Percentiles rank a stretch among this genome's conserved stretches.
phyloP scores from a whole-genome alignment of 1,140 invertebrate genomes.

The Penaeus vannamei region DNA sequence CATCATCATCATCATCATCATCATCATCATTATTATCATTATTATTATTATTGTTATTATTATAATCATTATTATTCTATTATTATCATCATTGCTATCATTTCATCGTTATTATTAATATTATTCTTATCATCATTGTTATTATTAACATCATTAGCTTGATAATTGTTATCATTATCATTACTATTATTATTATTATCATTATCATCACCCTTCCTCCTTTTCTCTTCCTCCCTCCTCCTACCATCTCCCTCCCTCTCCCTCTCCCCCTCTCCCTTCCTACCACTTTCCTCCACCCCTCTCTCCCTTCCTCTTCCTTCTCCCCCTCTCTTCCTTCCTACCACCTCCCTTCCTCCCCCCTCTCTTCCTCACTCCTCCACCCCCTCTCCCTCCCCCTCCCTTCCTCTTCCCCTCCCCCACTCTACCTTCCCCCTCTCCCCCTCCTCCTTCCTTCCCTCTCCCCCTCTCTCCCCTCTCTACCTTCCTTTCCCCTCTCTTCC shows the following conservation, averaged over 20 bases:
- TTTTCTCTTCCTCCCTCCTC: not conserved
- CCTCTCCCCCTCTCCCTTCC: not conserved
- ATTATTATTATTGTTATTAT: too few species aligned
- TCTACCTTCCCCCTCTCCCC: not conserved
- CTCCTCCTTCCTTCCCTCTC: not conserved
- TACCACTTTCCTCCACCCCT: not conserved
- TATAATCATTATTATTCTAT: not conserved
- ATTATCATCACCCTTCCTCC: not conserved
- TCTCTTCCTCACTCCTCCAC: not conserved
- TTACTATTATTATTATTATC: not conserved
- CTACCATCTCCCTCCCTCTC: not conserved
- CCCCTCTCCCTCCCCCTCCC: not conserved
- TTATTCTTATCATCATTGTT: not conserved
- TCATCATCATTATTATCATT: too few species aligned
- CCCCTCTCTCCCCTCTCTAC: too few species aligned
- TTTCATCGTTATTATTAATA: not conserved
- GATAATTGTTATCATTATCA: conserved; percentile 4
- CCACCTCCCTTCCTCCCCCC: not conserved
- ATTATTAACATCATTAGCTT: not conserved
- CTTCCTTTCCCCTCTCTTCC: too few species aligned
- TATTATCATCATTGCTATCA: not conserved
- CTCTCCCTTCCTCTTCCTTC: not conserved
- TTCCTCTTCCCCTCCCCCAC: not conserved
- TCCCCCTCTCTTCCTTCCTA: not conserved
- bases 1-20: too few species aligned